Conservation (phyloP, 2,888 invertebrate genomes). For the Tenthredo livida region DNA sequence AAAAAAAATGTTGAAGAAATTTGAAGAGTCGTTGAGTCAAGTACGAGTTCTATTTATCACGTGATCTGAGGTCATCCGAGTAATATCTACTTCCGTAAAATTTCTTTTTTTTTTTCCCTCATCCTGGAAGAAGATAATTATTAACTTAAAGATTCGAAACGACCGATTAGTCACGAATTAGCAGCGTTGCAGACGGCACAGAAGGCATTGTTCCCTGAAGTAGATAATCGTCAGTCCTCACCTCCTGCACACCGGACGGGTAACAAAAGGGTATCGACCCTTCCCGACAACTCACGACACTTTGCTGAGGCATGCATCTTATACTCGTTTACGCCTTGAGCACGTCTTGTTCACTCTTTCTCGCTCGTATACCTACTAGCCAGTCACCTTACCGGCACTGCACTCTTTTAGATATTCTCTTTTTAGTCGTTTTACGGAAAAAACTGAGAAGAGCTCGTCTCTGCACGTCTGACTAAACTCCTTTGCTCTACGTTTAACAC, state of each 20-base stretch:
- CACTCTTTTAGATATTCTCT: background rate
- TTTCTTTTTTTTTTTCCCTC: too few species aligned
- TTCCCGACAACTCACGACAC: constrained; percentile 35
- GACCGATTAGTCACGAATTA: constrained; percentile 50
- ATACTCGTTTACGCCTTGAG: constrained; percentile 51
- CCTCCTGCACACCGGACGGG: constrained; percentile 13
- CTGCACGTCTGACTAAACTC: constrained; percentile 9
- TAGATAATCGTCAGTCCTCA: constrained; percentile 43
- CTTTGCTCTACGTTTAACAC: background rate
- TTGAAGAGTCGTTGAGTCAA: background rate
- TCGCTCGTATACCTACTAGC: constrained; percentile 4
- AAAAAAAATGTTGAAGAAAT: background rate
- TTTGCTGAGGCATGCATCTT: constrained; percentile 52
- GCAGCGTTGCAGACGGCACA: constrained; percentile 45
- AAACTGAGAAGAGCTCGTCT: constrained; percentile 3
- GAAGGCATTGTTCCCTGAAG: constrained; percentile 45
- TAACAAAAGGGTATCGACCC: constrained; percentile 51
- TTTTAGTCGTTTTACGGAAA: background rate
- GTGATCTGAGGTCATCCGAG: background rate
- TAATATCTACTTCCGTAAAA: background rate
- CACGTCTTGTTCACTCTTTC: constrained; percentile 46
- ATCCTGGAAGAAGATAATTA: constrained; percentile 25
- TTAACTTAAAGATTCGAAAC: constrained; percentile 30
- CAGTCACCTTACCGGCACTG: background rate
- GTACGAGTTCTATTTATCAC: background rate